Base-by-base conservation (phyloP, 2,113 vertebrate genomes). In the Hippotragus niger region DNA sequence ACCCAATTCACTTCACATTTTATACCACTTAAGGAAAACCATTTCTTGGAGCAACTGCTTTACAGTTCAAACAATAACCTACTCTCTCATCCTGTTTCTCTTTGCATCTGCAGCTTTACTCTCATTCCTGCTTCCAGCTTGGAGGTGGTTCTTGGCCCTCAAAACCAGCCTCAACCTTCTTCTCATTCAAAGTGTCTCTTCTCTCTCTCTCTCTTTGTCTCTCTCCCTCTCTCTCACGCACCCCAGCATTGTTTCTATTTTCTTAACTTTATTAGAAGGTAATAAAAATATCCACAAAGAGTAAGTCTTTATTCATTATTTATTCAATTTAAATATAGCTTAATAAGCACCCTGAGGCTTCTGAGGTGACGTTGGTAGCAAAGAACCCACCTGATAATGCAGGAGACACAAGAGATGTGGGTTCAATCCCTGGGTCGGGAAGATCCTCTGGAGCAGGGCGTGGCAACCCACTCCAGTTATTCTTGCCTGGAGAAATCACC, bases 21-120 rank as follows among this genome's bases (percentile, higher is more conserved):
- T 31, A 88, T 87, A 74, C 94, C 95, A 81, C 91, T 95, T 92
- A 95, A 95, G 98, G 97, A 96, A 97, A 98, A 96, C 57, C n/a
- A 81, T n/a, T 83, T 95, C 80, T 88, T 83, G 33, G 71, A 90
- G 87, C 7, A 9, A 95, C 91, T 33, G 67, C 9, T 81, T 83
- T 57, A n/a, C n/a, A 93, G 40, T 92, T 92, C 87, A 82, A 50
- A 88, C 80, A 52, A 88, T 31, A 86, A 95, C 53, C 53, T 36
- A 0, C 4, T 57, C 84, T 45, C 55, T 57, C 53, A 1, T 27
- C 43, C 31, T 0, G 25, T 40, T 83, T 91, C 93, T 64, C 96
- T 88, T 76, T 13, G 64, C 36, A 45, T 27, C 80, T 55, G 25
- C 76, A 52, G 12, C 74, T 85, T 2, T 17, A 27, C 13, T 74